These are phyloP conservation scores for Tragelaphus buxtoni DNA, from an alignment of 2,113 vertebrate genomes.

Conservation along the genomic window DNA sequence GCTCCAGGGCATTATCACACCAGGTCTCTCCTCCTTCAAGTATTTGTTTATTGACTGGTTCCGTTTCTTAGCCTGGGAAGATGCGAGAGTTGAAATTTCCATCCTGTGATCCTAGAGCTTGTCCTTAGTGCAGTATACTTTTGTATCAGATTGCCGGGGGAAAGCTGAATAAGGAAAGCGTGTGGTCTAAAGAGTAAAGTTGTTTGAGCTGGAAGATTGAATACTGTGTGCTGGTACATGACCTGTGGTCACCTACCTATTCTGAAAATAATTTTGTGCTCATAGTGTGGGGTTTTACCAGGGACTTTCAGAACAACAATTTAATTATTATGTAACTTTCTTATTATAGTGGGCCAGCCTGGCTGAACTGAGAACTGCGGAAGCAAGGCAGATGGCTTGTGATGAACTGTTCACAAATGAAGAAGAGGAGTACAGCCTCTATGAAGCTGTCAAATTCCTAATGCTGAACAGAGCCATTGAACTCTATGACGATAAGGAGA, in stretches of 20 bases:
- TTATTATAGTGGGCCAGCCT: slow-evolving; percentile 79
- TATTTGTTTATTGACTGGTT: neutral
- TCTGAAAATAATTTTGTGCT: slow-evolving; percentile 11
- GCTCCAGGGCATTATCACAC: too few species aligned
- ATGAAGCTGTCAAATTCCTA: slow-evolving; percentile 95
- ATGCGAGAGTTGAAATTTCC: neutral
- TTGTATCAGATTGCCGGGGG: neutral
- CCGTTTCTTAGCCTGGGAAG: neutral
- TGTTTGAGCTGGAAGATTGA: neutral
- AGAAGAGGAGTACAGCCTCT: slow-evolving; percentile 91
- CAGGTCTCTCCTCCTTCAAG: too few species aligned
- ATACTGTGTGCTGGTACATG: neutral
- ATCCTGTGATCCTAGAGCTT: too few species aligned
- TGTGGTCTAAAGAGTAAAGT: neutral
- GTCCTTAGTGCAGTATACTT: neutral
- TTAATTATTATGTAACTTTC: neutral
- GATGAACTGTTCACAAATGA: slow-evolving; percentile 88
- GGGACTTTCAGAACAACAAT: neutral
- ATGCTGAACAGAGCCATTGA: slow-evolving; percentile 91
- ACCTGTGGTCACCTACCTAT: neutral
- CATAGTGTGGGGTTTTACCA: neutral
- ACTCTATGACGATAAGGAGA: slow-evolving; percentile 86
- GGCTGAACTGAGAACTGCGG: slow-evolving; percentile 72
- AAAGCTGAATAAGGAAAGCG: neutral
- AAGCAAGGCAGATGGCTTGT: slow-evolving; percentile 86